Evolutionary conservation across 2,113 vertebrate genomes (phyloP).

Genomic region (Ornithorhynchus anatinus): DNA sequence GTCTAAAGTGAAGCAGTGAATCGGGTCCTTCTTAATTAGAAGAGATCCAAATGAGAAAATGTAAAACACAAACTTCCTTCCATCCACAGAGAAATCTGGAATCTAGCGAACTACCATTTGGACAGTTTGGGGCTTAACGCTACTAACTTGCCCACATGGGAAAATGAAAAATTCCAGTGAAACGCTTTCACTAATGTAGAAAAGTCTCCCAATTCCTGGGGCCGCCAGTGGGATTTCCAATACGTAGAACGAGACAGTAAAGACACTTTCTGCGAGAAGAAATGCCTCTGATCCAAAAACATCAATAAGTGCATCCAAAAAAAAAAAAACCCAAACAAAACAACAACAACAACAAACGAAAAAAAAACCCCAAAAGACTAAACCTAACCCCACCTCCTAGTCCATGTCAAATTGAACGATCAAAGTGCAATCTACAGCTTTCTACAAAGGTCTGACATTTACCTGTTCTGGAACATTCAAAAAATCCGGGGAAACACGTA

Average conservation of each 20-base stretch:
- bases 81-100: constrained; percentile 60
- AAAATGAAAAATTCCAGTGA: constrained; percentile 55
- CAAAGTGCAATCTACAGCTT: constrained; percentile 73
- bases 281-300: constrained; percentile 53
- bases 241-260: constrained; percentile 46
- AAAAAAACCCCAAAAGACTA: too few relatives aligned
- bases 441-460: constrained; percentile 62
- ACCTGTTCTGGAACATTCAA: constrained; percentile 58
- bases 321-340: too few relatives aligned
- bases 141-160: constrained; percentile 42
- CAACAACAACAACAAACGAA: too few relatives aligned
- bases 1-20: constrained; percentile 20
- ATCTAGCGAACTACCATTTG: too few relatives aligned
- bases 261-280: constrained; percentile 30
- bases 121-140: too few relatives aligned
- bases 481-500: constrained; percentile 63
- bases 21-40: constrained; percentile 34
- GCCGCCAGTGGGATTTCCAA: constrained; percentile 39
- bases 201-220: constrained; percentile 36
- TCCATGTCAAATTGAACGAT: constrained; percentile 61
- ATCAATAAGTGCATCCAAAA: constrained; percentile 53
- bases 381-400: constrained; percentile 48
- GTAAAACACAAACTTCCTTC: constrained; percentile 34
- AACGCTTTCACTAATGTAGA: constrained; percentile 31
- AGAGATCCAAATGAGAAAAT: constrained; percentile 34